These are phyloP conservation scores for Brachyrhaphis roseni DNA, from an alignment of 2,797 vertebrate genomes.

Conservation along the genomic window DNA sequence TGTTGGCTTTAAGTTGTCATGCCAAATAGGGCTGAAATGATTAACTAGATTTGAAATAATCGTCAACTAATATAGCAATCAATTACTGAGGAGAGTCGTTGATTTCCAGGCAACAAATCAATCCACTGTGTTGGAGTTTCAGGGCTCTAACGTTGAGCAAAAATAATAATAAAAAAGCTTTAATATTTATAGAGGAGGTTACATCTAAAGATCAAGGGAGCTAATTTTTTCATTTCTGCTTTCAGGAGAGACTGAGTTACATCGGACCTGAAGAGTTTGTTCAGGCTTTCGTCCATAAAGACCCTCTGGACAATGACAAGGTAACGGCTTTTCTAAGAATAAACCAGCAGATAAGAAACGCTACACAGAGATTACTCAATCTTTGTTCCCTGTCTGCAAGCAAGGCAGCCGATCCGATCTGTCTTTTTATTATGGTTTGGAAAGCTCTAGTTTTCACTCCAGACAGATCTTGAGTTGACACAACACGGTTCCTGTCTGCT, in stretches of 20 bases:
- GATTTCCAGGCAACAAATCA: not conserved
- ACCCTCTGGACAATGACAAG: conserved; percentile 90
- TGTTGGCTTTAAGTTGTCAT: not conserved
- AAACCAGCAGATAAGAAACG: conserved; percentile 14
- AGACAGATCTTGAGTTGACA: conserved; percentile 47
- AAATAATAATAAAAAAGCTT: not conserved
- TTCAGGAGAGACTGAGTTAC: conserved; percentile 92
- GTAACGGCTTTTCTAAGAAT: conserved; percentile 72
- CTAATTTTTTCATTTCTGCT: not conserved
- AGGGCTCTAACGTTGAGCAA: accelerated
- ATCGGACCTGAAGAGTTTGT: conserved; percentile 97
- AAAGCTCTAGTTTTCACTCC: conserved; percentile 26
- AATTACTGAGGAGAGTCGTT: conserved; percentile 1
- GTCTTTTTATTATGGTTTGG: conserved; percentile 6
- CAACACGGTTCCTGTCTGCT: conserved; percentile 21
- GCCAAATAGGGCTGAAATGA: conserved; percentile 3
- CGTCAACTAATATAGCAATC: no score
- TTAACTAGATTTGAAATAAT: no score
- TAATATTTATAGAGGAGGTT: not conserved
- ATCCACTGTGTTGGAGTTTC: not conserved
- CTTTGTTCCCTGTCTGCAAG: not conserved
- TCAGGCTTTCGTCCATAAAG: conserved; percentile 93
- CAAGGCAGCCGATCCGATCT: not conserved
- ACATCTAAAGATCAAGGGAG: not conserved
- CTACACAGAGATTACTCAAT: conserved; percentile 25